These are phyloP conservation scores for Drosophila austrosaltans DNA, from an alignment of 2,888 invertebrate species.

Conservation along the genomic window DNA sequence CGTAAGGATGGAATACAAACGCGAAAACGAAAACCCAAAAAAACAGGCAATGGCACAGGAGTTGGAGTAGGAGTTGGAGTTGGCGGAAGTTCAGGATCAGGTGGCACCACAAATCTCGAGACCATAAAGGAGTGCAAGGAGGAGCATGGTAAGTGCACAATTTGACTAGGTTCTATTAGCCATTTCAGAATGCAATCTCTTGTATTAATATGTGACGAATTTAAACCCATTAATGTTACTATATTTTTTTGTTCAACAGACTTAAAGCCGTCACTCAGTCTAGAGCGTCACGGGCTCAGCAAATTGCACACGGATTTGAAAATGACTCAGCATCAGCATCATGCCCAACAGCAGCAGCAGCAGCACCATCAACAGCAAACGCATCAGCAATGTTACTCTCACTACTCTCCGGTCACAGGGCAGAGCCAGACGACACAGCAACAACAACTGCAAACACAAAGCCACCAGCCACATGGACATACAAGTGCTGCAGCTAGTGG, in stretches of 20 bases:
- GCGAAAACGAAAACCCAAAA: conserved; percentile 96
- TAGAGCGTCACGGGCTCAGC: conserved; percentile 77
- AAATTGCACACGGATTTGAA: conserved; percentile 78
- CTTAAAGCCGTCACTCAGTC: conserved; percentile 81
- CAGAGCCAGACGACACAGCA: conserved; percentile 23
- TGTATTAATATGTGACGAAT: too few species aligned
- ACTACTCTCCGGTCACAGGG: conserved; percentile 49
- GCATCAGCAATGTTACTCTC: conserved; percentile 64
- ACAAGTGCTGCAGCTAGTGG: conserved; percentile 45
- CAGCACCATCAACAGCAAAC: conserved; percentile 55
- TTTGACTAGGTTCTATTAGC: background rate
- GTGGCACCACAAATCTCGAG: conserved; percentile 52
- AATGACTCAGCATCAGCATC: conserved; percentile 62
- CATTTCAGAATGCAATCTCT: background rate
- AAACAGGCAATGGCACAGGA: conserved; percentile 85
- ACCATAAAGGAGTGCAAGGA: conserved; percentile 77
- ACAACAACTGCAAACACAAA: conserved; percentile 39
- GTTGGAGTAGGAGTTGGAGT: conserved; percentile 46
- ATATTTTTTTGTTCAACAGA: conserved; percentile 58
- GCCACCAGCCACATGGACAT: conserved; percentile 38
- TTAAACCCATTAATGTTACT: background rate
- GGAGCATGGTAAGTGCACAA: conserved; percentile 63
- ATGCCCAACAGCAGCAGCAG: conserved; percentile 50
- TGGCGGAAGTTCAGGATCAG: conserved; percentile 42
- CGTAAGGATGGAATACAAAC: conserved; percentile 98